phyloP scores from a whole-genome alignment of 2,797 vertebrate genomes.

The Muscicapa comitata region DNA sequence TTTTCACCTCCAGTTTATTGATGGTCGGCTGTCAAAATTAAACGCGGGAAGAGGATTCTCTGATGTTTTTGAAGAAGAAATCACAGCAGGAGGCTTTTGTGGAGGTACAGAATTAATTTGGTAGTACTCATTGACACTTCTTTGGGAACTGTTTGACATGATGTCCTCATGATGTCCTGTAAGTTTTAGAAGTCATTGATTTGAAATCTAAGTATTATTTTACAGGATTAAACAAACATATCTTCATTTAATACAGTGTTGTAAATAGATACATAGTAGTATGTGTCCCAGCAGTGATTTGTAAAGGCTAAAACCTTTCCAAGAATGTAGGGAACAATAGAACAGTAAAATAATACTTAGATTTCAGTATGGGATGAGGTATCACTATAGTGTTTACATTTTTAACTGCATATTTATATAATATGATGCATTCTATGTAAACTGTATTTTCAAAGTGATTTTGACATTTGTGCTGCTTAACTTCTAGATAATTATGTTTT shows the following conservation, averaged over 20 bases:
- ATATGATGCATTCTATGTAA: not conserved
- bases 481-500: not conserved
- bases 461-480: not conserved
- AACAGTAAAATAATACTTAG: not conserved
- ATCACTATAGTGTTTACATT: not conserved
- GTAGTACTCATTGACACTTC: slow-evolving; percentile 19
- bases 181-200: not conserved
- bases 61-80: slow-evolving; percentile 96
- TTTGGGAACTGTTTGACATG: not conserved
- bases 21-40: slow-evolving; percentile 93
- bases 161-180: not conserved
- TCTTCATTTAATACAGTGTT: not conserved
- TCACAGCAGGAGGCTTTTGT: slow-evolving; percentile 92
- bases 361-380: not conserved
- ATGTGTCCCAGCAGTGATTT: not conserved
- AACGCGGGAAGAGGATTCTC: slow-evolving; percentile 94
- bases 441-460: not conserved
- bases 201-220: too few relatives aligned
- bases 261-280: not conserved
- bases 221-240: not conserved
- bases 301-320: not conserved
- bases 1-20: slow-evolving; percentile 87
- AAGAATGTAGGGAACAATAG: not conserved
- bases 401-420: not conserved
- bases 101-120: slow-evolving; percentile 82